These are phyloP conservation scores for Stichodactyla helianthus DNA, from an alignment of 64 coral and sea anemone genomes.

Conservation along the genomic window DNA sequence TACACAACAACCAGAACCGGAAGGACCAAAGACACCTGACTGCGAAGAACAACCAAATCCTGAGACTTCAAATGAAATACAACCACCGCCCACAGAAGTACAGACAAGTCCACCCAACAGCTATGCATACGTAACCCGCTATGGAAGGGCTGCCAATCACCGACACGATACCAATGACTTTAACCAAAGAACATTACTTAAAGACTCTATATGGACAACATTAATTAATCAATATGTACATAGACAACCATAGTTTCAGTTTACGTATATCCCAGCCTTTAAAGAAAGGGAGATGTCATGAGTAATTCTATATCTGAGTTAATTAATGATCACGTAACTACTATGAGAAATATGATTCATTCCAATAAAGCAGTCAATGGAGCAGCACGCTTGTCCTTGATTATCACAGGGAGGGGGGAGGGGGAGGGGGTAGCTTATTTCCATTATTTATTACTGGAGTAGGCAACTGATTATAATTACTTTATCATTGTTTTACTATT, in stretches of 20 bases:
- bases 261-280: too few relatives aligned
- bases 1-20: constrained; percentile 20
- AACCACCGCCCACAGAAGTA: constrained; percentile 3
- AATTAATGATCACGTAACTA: constrained; percentile 18
- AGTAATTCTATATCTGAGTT: constrained; percentile 23
- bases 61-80: constrained; percentile 35
- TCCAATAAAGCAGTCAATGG: constrained; percentile 6
- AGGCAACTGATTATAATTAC: too few relatives aligned
- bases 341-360: constrained; percentile 8
- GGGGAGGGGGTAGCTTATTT: too few relatives aligned
- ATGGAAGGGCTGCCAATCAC: background rate
- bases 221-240: background rate
- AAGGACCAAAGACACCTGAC: constrained; percentile 15
- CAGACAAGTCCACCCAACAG: background rate
- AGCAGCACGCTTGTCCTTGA: constrained; percentile 2
- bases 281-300: too few relatives aligned
- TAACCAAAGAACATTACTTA: constrained; percentile 14
- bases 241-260: too few relatives aligned
- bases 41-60: constrained; percentile 8
- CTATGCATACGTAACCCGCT: constrained; percentile 14
- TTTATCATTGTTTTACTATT: too few relatives aligned
- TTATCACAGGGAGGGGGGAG: too few relatives aligned
- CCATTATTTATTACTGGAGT: too few relatives aligned
- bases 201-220: constrained; percentile 15
- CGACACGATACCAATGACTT: constrained; percentile 13